Conservation (phyloP, 2,888 invertebrate species). For the Agrochola lychnidis region DNA sequence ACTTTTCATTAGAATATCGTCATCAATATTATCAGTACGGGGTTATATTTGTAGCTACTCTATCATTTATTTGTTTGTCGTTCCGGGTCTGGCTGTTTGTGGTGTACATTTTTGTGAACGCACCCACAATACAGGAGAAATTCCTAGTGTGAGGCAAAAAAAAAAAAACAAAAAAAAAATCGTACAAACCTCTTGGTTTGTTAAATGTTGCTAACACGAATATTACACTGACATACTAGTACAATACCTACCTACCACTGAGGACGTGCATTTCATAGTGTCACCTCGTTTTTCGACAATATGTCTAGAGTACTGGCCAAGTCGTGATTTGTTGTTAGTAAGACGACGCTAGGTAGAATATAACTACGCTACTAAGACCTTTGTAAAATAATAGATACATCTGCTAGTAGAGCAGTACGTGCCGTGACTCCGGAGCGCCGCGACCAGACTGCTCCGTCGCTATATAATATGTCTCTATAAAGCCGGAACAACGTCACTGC, state of each 20-base stretch:
- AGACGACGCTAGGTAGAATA: not conserved
- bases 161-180: no score
- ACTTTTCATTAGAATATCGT: constrained; percentile 13
- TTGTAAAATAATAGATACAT: constrained; percentile 76
- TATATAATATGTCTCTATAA: constrained; percentile 57
- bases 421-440: constrained; percentile 67
- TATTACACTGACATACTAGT: not conserved
- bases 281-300: not conserved
- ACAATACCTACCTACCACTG: not conserved
- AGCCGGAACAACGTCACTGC: constrained; percentile 55
- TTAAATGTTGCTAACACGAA: not conserved
- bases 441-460: constrained; percentile 5
- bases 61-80: not conserved
- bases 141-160: no score
- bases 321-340: not conserved
- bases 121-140: no score
- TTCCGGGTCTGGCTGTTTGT: no score
- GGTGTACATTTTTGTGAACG: no score
- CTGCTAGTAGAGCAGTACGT: constrained; percentile 74
- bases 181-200: not conserved
- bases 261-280: not conserved
- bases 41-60: not conserved
- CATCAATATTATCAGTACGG: not conserved
- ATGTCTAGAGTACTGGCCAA: not conserved
- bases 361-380: constrained; percentile 54